Percentiles rank a stretch among this genome's conserved stretches.
Evolutionary conservation across 1,140 invertebrate genomes (phyloP).

Genomic region (Penaeus indicus): DNA sequence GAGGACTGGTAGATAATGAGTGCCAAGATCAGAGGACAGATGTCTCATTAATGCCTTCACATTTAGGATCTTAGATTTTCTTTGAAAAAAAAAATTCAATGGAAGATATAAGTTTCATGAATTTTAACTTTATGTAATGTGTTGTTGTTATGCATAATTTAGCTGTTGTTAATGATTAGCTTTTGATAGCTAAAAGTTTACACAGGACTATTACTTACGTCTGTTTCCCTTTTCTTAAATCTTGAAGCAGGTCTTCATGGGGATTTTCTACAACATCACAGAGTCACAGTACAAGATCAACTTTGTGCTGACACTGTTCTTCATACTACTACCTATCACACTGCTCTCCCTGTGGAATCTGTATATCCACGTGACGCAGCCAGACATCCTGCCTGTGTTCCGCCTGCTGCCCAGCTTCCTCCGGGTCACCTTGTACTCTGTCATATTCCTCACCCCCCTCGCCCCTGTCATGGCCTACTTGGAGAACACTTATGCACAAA

Average conservation of each 20-base stretch:
- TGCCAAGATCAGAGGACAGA: no score
- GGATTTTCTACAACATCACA: slow-evolving; percentile 52
- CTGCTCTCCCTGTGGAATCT: slow-evolving; percentile 65
- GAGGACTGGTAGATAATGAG: no score
- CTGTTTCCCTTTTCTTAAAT: background rate
- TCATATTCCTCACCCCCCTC: slow-evolving; percentile 64
- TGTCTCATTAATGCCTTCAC: no score
- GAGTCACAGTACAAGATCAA: slow-evolving; percentile 65
- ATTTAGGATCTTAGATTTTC: no score
- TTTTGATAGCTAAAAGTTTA: no score
- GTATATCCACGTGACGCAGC: slow-evolving; percentile 65
- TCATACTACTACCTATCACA: slow-evolving; percentile 64
- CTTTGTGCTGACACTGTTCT: slow-evolving; percentile 64
- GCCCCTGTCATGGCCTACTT: slow-evolving; percentile 66
- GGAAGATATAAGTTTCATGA: no score
- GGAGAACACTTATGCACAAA: slow-evolving; percentile 66
- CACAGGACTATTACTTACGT: no score
- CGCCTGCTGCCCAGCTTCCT: slow-evolving; percentile 50
- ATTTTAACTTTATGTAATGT: no score
- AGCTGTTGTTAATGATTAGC: no score
- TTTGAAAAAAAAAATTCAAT: no score
- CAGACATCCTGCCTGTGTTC: slow-evolving; percentile 64
- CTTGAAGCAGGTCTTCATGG: slow-evolving; percentile 6
- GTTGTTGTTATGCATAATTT: no score
- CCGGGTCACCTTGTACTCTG: slow-evolving; percentile 51